Conservation (phyloP, 2,888 invertebrate genomes). For the Idaea aversata region DNA sequence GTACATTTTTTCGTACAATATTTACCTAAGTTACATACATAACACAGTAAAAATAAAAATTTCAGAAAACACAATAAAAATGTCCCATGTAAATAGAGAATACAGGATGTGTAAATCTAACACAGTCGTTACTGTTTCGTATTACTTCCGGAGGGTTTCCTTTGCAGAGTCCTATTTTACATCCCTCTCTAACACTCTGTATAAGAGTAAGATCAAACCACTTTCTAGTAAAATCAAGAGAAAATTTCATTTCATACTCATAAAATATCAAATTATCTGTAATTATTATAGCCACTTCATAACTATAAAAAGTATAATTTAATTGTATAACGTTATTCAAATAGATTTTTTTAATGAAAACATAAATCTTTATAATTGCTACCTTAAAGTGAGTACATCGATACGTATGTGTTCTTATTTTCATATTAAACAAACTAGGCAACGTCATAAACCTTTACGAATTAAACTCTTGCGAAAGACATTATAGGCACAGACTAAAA, state of each 20-base stretch:
- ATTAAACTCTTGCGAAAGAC: slow-evolving; percentile 41
- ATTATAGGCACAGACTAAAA: slow-evolving; percentile 23
- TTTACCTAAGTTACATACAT: too few relatives aligned
- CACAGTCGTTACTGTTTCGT: slow-evolving; percentile 37
- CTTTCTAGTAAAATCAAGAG: not conserved
- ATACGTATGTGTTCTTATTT: slow-evolving; percentile 34
- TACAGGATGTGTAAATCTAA: slow-evolving; percentile 43
- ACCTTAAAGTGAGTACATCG: slow-evolving; percentile 17
- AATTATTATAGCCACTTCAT: not conserved
- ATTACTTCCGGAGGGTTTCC: slow-evolving; percentile 41
- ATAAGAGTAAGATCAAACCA: slow-evolving; percentile 12
- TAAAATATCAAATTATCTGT: not conserved
- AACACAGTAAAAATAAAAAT: not conserved
- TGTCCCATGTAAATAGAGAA: slow-evolving; percentile 15
- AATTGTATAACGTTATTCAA: not conserved
- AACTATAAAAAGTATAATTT: not conserved
- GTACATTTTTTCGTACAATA: too few relatives aligned
- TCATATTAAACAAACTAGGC: slow-evolving; percentile 37
- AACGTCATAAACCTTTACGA: slow-evolving; percentile 35
- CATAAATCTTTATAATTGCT: slow-evolving; percentile 44
- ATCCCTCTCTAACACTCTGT: slow-evolving; percentile 8
- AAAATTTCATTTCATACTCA: not conserved
- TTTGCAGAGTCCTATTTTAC: slow-evolving; percentile 34
- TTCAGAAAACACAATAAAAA: slow-evolving; percentile 7
- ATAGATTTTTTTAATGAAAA: slow-evolving; percentile 29